Evolutionary conservation across 2,113 vertebrate species (phyloP), one percentile per base, ranked within the genome.

Genomic region (Holacanthus passer): DNA sequence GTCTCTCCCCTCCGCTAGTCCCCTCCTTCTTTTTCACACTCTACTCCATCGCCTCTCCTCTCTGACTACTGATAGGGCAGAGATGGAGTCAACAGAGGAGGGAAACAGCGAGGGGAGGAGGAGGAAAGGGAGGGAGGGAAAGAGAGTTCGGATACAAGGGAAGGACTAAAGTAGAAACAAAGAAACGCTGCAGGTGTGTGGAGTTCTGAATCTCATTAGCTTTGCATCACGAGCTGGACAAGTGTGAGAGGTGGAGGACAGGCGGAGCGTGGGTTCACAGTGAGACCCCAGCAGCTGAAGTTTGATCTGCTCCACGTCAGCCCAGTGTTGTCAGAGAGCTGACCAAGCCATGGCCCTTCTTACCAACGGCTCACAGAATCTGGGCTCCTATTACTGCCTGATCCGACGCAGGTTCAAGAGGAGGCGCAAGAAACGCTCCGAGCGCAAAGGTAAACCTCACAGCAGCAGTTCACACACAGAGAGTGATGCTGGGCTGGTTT

Each of bases 381-480:
- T 81, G 91, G 95, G 94, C 73, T 92, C 91, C 76, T 92, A 93
- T 66, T 93, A 94, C 87, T 91, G 95, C 77, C 22, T 79, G 10
- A 81, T 92, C 79, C 85, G 82, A 31, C 93, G 63, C 81, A 92
- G 80, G 70, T 93, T 90, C 77, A 97, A 94, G 83, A 91, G 96
- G 90, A 95, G 96, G 85, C 95, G 96, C 87, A 96, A 86, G 85
- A 97, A 95, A 71, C 90, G 94, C 64, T 96, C 94, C 0, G 94
- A 96, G 75, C 95, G 91, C 79, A 97, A 93, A 96, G 97, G 97
- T 97, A 96, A 94, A 48, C 9, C 71, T 20, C 27, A n/a, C 53
- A 43, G 73, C 58, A 35, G 65, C 73, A 50, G 72, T 20, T 56
- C 59, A n/a, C 0, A 27, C 8, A 32, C 53, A 12, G 2, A 29